A percentile compares a stretch with the other conserved stretches of the same genome.
These are phyloP conservation scores for Alces alces DNA, from an alignment of 2,113 vertebrate species.

Conservation along the genomic window DNA sequence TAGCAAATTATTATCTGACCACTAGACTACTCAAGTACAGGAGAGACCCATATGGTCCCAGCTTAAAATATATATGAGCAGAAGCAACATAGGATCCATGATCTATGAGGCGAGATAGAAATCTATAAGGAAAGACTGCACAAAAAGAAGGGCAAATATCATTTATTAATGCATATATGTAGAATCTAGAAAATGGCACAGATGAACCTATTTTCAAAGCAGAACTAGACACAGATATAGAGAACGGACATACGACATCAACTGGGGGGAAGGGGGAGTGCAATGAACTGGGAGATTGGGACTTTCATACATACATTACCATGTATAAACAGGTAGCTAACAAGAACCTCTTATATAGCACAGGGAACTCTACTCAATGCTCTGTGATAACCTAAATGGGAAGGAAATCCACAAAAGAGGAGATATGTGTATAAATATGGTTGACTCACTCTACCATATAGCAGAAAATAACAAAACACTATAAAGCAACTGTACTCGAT, in stretches of 20 bases:
- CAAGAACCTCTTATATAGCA: neutral
- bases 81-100: neutral
- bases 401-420: neutral
- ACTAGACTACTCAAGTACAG: neutral
- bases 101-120: neutral
- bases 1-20: neutral
- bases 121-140: neutral
- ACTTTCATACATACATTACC: fast-evolving
- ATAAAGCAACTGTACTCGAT: neutral
- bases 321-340: neutral
- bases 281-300: neutral
- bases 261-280: neutral
- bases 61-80: neutral
- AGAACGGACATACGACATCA: neutral
- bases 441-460: neutral
- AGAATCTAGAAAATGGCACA: neutral
- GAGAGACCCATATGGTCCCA: neutral
- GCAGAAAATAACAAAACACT: neutral
- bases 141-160: neutral
- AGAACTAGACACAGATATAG: neutral
- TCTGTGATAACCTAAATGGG: neutral
- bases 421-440: neutral
- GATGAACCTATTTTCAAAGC: neutral
- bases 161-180: neutral
- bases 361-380: fast-evolving